Base-by-base conservation (phyloP, 2,888 invertebrate genomes). In the Rotaria socialis region DNA sequence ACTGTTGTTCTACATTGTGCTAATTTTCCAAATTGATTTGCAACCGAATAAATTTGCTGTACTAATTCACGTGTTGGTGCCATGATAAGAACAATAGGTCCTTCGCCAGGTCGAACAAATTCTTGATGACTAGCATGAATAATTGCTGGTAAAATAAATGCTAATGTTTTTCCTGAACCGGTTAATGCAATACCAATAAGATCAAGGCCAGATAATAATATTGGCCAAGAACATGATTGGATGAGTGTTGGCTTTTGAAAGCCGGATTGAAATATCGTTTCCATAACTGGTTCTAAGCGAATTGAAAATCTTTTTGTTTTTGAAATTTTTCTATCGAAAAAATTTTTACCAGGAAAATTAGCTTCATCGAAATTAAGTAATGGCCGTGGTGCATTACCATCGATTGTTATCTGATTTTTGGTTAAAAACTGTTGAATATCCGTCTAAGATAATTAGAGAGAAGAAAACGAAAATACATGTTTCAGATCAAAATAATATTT, bases 151-250 rank as follows among this genome's bases (percentile, higher is more conserved):
- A 86, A 56, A 55, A 85, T 55, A 47, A 86, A 86, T 14, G 86
- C 85, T 3, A 85, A 85, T 16, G 86, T 86, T 84, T 86, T 86
- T n/a, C 86, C 86, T 41, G 86, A 86, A 84, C 86, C 86, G 41
- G 91, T 91, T 88, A 90, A 90, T 43, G 91, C 91, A 88, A 91
- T 91, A 50, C 91, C 91, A 52, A 91, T 91, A 87, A 90, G 88
- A 88, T 91, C 91, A 86, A 89, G 88, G 10, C 91, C 91, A 87
- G 89, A 89, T 85, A 91, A 87, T 84, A 91, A 90, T 86, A 91
- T 89, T 5, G 92, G 97, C 96, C 96, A 97, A 47, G 96, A 96
- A 91, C 96, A 96, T 6, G 96, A 94, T 92, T 97, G 97, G 90
- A 97, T 97, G 22, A 96, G 94, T 11, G 97, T 97, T 0, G 97